A percentile compares a stretch with the other conserved stretches of the same genome.
phyloP scores from a whole-genome alignment of 2,888 invertebrate genomes.

The Melipona beecheii region DNA sequence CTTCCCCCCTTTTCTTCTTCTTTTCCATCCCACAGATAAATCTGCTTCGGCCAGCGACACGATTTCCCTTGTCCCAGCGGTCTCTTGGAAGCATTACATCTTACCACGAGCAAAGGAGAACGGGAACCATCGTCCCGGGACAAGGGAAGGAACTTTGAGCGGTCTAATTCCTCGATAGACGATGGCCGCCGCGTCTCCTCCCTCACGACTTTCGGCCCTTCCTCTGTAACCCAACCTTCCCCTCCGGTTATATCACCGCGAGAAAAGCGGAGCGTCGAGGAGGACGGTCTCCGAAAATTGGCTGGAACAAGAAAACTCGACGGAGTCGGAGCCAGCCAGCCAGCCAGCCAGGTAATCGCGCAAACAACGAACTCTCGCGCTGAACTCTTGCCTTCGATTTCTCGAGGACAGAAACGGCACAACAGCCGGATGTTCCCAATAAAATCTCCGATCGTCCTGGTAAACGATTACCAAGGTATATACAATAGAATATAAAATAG shows the following conservation, averaged over 20 bases:
- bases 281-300: constrained; percentile 70
- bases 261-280: constrained; percentile 52
- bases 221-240: not conserved
- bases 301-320: constrained; percentile 69
- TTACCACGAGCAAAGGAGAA: constrained; percentile 38
- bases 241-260: constrained; percentile 6
- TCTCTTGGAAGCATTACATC: constrained; percentile 51
- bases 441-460: not conserved
- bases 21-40: constrained; percentile 39
- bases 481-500: no score
- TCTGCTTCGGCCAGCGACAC: constrained; percentile 38
- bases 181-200: constrained; percentile 36
- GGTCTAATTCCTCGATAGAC: constrained; percentile 65
- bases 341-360: constrained; percentile 73
- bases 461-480: not conserved
- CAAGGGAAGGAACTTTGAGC: constrained; percentile 55
- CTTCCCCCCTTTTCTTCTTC: not conserved
- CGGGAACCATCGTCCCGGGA: constrained; percentile 40
- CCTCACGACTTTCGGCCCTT: constrained; percentile 39
- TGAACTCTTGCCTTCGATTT: constrained; percentile 33
- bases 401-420: constrained; percentile 42
- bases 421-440: constrained; percentile 8
- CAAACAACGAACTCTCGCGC: constrained; percentile 64
- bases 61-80: constrained; percentile 39
- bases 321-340: constrained; percentile 58